These are phyloP conservation scores for Schizopygopsis malacanthus DNA, from an alignment of 2,797 vertebrate genomes.

Conservation along the genomic window DNA sequence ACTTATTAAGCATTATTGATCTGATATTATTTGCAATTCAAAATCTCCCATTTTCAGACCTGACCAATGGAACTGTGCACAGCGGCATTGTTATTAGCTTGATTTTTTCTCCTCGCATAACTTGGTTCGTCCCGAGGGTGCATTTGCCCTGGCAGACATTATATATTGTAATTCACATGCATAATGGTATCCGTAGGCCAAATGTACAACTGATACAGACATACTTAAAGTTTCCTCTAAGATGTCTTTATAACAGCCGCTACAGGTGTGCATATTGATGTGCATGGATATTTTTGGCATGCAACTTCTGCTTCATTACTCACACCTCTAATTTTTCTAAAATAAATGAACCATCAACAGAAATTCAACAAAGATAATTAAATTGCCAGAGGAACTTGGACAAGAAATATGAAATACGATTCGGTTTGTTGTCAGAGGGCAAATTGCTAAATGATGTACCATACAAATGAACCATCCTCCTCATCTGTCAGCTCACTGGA, in stretches of 20 bases:
- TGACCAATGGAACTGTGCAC: constrained; percentile 7
- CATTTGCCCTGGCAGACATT: constrained; percentile 16
- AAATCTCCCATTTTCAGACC: constrained; percentile 16
- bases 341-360: constrained; percentile 60
- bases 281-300: constrained; percentile 47
- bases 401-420: constrained; percentile 64
- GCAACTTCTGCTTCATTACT: constrained; percentile 56
- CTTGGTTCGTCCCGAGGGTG: constrained; percentile 3
- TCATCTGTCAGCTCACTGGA: constrained; percentile 58
- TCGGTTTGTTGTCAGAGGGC: constrained; percentile 61
- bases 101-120: constrained; percentile 19
- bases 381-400: constrained; percentile 61
- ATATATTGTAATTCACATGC: constrained; percentile 15
- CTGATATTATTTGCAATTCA: constrained; percentile 38
- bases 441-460: constrained; percentile 63
- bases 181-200: constrained; percentile 9
- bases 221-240: background rate
- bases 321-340: constrained; percentile 56
- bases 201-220: constrained; percentile 19
- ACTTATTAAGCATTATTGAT: constrained; percentile 41
- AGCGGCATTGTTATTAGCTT: constrained; percentile 11
- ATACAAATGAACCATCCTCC: constrained; percentile 61
- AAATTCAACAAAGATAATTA: constrained; percentile 64
- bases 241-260: background rate
- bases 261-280: constrained; percentile 11